Percentiles rank a stretch among this genome's conserved stretches.
Evolutionary conservation across 2,113 vertebrate species (phyloP).

Genomic region (Oreochromis spilurus): DNA sequence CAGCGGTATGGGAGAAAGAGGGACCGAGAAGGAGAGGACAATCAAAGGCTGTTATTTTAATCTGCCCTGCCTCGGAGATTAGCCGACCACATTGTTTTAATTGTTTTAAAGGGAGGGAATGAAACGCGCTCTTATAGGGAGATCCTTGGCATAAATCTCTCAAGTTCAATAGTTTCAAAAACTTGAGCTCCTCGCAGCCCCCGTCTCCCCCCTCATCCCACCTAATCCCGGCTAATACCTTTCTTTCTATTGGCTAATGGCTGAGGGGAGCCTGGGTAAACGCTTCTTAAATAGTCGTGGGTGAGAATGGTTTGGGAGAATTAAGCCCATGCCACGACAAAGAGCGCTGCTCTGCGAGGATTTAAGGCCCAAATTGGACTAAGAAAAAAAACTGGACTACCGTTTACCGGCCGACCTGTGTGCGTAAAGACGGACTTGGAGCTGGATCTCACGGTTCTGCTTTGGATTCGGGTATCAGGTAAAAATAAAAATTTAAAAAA

Average conservation of each 20-base stretch:
- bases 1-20: slow-evolving; percentile 54
- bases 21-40: slow-evolving; percentile 59
- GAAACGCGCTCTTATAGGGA: slow-evolving; percentile 68
- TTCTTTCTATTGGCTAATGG: slow-evolving; percentile 82
- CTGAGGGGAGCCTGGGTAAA: slow-evolving; percentile 73
- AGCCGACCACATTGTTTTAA: slow-evolving; percentile 78
- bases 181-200: slow-evolving; percentile 70
- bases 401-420: neutral
- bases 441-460: neutral
- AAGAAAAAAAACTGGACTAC: neutral
- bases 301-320: slow-evolving; percentile 67
- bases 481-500: neutral
- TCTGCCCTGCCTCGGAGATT: slow-evolving; percentile 75
- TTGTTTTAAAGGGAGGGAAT: slow-evolving; percentile 76
- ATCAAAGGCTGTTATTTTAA: slow-evolving; percentile 78
- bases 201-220: slow-evolving; percentile 71
- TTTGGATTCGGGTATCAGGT: slow-evolving; percentile 37
- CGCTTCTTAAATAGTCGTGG: slow-evolving; percentile 76
- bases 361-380: neutral
- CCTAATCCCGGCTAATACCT: slow-evolving; percentile 80
- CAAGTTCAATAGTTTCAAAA: slow-evolving; percentile 83
- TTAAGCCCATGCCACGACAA: slow-evolving; percentile 39
- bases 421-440: neutral
- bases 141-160: slow-evolving; percentile 75
- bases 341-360: slow-evolving; percentile 22